These are phyloP conservation scores for Adelosebastes latens DNA, from an alignment of 2,797 vertebrate genomes.

Conservation along the genomic window DNA sequence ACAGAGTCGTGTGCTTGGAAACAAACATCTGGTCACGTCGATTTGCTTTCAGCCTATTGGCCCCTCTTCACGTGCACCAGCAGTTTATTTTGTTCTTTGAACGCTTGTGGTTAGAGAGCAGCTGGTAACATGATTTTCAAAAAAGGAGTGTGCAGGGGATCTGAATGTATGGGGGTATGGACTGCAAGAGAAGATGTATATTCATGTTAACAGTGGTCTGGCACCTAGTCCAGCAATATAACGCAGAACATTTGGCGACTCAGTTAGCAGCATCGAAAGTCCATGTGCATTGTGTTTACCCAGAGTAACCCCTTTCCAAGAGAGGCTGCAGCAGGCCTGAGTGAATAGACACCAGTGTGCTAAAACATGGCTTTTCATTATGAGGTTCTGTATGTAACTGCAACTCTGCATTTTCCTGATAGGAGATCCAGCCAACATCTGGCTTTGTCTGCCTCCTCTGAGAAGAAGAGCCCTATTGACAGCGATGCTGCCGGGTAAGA, in stretches of 20 bases:
- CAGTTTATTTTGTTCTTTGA: constrained; percentile 83
- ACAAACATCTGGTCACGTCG: constrained; percentile 84
- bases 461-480: constrained; percentile 60
- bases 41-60: constrained; percentile 76
- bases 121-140: constrained; percentile 79
- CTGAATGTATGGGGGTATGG: constrained; percentile 60
- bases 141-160: constrained; percentile 61
- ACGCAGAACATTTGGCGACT: constrained; percentile 58
- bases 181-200: constrained; percentile 57
- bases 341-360: constrained; percentile 39
- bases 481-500: constrained; percentile 70
- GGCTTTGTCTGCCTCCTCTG: constrained; percentile 50
- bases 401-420: constrained; percentile 56
- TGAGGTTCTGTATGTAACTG: constrained; percentile 49
- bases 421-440: constrained; percentile 65
- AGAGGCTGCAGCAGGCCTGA: constrained; percentile 28
- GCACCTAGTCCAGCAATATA: constrained; percentile 59
- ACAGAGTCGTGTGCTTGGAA: constrained; percentile 82
- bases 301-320: constrained; percentile 39
- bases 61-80: constrained; percentile 74
- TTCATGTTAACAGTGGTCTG: constrained; percentile 73
- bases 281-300: constrained; percentile 42
- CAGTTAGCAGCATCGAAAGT: constrained; percentile 33
- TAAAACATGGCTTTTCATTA: constrained; percentile 53
- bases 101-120: constrained; percentile 77